phyloP scores from a whole-genome alignment of 1,140 invertebrate species.

The Zaprionus vittiger region DNA sequence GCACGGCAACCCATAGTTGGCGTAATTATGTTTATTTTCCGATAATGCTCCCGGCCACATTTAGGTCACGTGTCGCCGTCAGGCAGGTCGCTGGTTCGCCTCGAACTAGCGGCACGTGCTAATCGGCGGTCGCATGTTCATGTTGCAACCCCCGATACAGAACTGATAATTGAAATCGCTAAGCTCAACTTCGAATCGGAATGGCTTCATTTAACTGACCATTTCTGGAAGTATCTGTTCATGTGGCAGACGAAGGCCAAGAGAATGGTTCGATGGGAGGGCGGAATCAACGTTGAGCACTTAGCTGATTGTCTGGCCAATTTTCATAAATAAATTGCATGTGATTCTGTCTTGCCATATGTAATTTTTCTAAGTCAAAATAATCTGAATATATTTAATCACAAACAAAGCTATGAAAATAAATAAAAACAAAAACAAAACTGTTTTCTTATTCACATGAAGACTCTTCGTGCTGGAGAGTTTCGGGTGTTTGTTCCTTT shows the following conservation, averaged over 20 bases:
- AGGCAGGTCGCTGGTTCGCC: conserved; percentile 14
- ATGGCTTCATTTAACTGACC: conserved; percentile 74
- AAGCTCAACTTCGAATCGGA: conserved; percentile 57
- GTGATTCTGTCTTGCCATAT: background rate
- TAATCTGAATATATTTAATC: background rate
- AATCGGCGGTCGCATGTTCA: conserved; percentile 71
- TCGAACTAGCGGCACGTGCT: conserved; percentile 68
- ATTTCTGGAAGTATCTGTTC: conserved; percentile 21
- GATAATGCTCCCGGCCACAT: conserved; percentile 53
- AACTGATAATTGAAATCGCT: conserved; percentile 75
- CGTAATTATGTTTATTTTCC: conserved; percentile 79
- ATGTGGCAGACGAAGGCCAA: background rate
- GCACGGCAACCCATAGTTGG: conserved; percentile 15
- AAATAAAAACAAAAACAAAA: too few relatives aligned
- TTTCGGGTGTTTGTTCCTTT: too few relatives aligned
- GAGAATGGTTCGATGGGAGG: background rate
- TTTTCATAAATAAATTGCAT: conserved; percentile 44
- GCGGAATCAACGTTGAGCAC: conserved; percentile 16
- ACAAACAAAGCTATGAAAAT: background rate
- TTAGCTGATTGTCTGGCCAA: conserved; percentile 55
- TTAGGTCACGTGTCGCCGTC: conserved; percentile 63
- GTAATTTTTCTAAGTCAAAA: background rate
- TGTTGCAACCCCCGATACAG: conserved; percentile 41
- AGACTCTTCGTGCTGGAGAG: too few relatives aligned
- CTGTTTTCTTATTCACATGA: too few relatives aligned